These are phyloP conservation scores for Donacobius atricapilla DNA, from an alignment of 2,113 vertebrate species.

Conservation along the genomic window DNA sequence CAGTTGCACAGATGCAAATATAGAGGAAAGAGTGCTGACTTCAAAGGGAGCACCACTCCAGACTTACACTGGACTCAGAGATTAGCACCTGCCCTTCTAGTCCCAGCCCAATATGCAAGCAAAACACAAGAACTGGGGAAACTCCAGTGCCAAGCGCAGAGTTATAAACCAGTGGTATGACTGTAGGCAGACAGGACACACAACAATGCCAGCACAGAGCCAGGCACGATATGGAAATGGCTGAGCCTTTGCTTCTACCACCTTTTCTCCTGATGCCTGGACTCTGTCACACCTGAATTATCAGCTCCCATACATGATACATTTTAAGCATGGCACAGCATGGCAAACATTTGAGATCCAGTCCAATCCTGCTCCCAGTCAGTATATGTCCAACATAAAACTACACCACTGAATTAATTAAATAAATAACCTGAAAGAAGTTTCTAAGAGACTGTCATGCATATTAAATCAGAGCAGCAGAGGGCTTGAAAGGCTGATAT, in stretches of 20 bases:
- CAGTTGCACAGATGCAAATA: neutral
- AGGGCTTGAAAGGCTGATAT: neutral
- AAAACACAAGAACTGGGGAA: neutral
- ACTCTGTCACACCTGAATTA: neutral
- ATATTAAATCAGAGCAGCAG: neutral
- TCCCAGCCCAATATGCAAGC: neutral
- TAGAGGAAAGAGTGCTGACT: neutral
- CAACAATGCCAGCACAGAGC: neutral
- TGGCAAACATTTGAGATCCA: neutral
- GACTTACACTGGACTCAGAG: neutral
- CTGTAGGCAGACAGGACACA: neutral
- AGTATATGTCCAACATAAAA: neutral
- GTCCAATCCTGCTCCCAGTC: neutral
- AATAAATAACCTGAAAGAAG: slow-evolving; percentile 1
- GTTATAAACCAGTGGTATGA: neutral
- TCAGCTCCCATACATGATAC: neutral
- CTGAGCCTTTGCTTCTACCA: neutral
- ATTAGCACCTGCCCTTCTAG: neutral
- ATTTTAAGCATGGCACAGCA: neutral
- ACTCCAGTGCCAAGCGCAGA: neutral
- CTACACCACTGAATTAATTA: neutral
- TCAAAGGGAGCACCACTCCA: neutral
- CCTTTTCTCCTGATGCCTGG: neutral
- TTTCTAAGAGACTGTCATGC: neutral
- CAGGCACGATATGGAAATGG: rapidly evolving